phyloP scores from a whole-genome alignment of 2,113 vertebrate genomes.

The Aphelocoma coerulescens region DNA sequence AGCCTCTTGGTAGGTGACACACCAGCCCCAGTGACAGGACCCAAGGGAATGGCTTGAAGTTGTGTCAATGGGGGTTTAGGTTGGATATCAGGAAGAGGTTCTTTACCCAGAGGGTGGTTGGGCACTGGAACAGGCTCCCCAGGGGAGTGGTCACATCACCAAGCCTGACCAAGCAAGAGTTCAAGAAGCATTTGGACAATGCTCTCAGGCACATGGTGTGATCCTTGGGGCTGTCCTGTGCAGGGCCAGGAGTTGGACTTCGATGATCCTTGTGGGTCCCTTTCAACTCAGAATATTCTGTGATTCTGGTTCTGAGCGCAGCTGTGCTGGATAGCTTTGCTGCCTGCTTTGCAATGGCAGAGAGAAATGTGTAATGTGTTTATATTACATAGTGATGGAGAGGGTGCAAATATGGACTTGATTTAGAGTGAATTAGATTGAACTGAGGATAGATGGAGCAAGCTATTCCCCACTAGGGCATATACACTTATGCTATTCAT shows the following conservation, averaged over 20 bases:
- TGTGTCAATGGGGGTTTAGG: background rate
- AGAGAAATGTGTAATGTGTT: background rate
- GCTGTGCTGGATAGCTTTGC: background rate
- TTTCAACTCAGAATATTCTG: background rate
- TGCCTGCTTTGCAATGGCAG: background rate
- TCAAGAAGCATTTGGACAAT: background rate
- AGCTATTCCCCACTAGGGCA: rapidly evolving
- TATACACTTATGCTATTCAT: background rate
- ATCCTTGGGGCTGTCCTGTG: background rate
- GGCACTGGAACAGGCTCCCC: background rate
- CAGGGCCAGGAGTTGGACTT: background rate
- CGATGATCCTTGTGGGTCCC: background rate
- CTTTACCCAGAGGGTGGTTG: rapidly evolving
- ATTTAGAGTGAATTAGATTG: background rate
- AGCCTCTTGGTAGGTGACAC: background rate
- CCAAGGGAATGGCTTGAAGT: background rate
- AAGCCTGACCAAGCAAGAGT: background rate
- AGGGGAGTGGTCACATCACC: background rate
- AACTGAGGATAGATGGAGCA: background rate
- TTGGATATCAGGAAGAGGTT: background rate
- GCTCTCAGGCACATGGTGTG: background rate
- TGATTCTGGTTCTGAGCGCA: background rate
- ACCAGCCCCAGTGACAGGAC: background rate
- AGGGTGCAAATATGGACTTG: background rate
- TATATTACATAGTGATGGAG: background rate